Evolutionary conservation across 1,140 invertebrate genomes (phyloP).

Genomic region (Drosophila orena): DNA sequence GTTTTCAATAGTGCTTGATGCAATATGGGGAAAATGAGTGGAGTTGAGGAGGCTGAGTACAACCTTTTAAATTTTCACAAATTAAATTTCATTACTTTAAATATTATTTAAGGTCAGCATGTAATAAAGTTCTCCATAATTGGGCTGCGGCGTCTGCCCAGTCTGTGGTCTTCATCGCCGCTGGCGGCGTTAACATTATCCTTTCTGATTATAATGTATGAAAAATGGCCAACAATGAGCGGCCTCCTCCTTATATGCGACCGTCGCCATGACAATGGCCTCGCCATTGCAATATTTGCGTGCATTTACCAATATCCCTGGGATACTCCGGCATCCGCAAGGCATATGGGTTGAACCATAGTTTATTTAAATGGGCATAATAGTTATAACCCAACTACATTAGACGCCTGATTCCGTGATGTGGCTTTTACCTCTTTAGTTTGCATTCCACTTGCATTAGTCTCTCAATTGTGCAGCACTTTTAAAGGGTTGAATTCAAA

Average conservation of each 20-base stretch:
- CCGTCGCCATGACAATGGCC: conserved; percentile 35
- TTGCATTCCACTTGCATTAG: no score
- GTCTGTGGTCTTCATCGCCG: conserved; percentile 26
- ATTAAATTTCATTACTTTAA: background rate
- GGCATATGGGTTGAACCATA: background rate
- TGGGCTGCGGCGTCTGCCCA: conserved; percentile 15
- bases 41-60: background rate
- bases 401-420: no score
- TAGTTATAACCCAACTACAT: no score
- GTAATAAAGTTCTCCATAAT: conserved; percentile 13
- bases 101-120: conserved; percentile 20
- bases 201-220: conserved; percentile 74
- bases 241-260: conserved; percentile 13
- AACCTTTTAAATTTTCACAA: background rate
- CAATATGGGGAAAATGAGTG: conserved; percentile 2
- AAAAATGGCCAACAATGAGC: conserved; percentile 63
- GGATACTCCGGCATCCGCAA: background rate
- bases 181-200: conserved; percentile 68
- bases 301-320: conserved; percentile 68
- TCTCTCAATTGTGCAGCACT: no score
- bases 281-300: conserved; percentile 54
- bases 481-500: background rate
- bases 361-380: no score
- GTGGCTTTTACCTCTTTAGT: no score
- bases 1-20: conserved; percentile 46